Evolutionary conservation across 1,140 invertebrate species (phyloP).

Genomic region (Glomeris maerens): DNA sequence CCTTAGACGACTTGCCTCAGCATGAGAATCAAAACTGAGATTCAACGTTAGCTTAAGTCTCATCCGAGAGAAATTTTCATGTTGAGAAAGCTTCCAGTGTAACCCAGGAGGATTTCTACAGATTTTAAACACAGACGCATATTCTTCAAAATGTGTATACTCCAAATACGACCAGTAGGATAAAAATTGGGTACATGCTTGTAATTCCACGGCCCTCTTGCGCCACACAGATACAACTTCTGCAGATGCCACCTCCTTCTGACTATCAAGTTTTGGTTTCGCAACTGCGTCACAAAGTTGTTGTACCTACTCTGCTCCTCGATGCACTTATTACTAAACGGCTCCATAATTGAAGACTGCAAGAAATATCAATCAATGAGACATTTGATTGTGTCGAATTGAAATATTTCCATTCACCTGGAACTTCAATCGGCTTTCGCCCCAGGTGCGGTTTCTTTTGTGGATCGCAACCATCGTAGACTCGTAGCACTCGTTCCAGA

Average conservation of each 20-base stretch:
- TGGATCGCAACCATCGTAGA: conserved; percentile 41
- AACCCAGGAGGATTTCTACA: too few relatives aligned
- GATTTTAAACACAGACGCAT: too few relatives aligned
- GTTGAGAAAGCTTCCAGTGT: conserved; percentile 44
- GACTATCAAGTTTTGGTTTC: conserved; percentile 35
- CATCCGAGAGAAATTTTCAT: conserved; percentile 50
- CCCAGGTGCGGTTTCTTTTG: conserved; percentile 39
- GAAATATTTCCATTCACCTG: conserved; percentile 30
- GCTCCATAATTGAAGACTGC: conserved; percentile 39
- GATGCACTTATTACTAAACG: conserved; percentile 34
- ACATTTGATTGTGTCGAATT: not conserved
- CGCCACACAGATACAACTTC: conserved; percentile 37
- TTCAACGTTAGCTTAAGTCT: conserved; percentile 43
- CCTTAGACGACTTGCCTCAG: conserved; percentile 45
- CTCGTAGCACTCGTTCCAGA: conserved; percentile 45
- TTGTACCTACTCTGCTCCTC: conserved; percentile 39
- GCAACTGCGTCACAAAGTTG: conserved; percentile 32
- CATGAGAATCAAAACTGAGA: conserved; percentile 40
- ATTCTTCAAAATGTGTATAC: too few relatives aligned
- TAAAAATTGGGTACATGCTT: too few relatives aligned
- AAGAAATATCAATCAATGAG: conserved; percentile 13
- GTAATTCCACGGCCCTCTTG: conserved; percentile 40
- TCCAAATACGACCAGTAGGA: too few relatives aligned
- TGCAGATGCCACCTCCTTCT: conserved; percentile 40
- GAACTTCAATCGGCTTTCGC: conserved; percentile 42